Base-by-base conservation (phyloP, 2,113 vertebrate genomes). In the Alexandromys fortis region DNA sequence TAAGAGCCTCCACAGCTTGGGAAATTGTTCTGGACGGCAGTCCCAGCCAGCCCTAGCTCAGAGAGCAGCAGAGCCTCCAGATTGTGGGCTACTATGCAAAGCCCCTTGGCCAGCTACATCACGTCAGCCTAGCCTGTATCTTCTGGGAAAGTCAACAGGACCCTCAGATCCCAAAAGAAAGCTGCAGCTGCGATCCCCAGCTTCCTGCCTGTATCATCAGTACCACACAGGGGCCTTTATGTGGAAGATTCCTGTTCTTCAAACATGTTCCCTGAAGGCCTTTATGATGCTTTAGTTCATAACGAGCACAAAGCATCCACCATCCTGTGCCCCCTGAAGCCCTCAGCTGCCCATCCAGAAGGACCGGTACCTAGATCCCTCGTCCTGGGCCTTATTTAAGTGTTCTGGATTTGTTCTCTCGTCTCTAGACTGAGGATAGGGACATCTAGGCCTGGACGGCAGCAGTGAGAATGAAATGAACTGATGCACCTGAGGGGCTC, bases 71-170 rank as follows among this genome's bases (percentile, higher is more conserved):
- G 67, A 95, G 76, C 91, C 92, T 94, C 83, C 5, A 22, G 65
- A 76, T 77, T 49, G 52, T 10, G 33, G 83, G 95, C 87, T 4
- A 0, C 45, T 9, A 8, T 94, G 96, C 96, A 96, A 76, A 85
- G 92, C 67, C 61, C 86, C 72, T 83, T 81, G 91, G 93, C 93
- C 95, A 94, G 96, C 92, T 93, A 92, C 85, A 86, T 38, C 49
- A 30, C 47, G 42, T 96, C 95, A 92, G 58, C 93, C 72, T 91
- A 89, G 93, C 67, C 95, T 67, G 22, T 58, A 68, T 87, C 76
- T 94, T 35, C 70, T 81, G 16, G 28, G 38, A 77, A 86, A 61
- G 38, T 91, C 92, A 89, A 22, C 85, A 45, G 30, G 70, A 11
- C 75, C 63, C 65, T 10, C 0, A 26, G 61, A 91, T 16, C 78